These are phyloP conservation scores for Eristalis intricaria DNA, from an alignment of 2,888 invertebrate species.

Conservation along the genomic window DNA sequence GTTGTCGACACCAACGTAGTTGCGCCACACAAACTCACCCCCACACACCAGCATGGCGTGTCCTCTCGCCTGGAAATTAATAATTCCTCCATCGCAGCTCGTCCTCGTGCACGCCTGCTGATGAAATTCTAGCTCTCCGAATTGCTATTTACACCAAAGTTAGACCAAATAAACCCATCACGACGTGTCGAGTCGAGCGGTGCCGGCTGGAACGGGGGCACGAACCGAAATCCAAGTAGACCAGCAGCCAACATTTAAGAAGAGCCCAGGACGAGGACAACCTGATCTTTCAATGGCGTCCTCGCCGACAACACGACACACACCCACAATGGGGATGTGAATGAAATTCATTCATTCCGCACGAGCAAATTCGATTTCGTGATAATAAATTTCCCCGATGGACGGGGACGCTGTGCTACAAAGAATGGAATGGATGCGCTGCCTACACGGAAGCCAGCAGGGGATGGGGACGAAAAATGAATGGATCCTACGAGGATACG, in stretches of 20 bases:
- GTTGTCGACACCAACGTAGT: neutral
- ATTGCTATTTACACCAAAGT: conserved; percentile 52
- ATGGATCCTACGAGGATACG: conserved; percentile 45
- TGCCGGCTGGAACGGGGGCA: neutral
- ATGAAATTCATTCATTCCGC: conserved; percentile 61
- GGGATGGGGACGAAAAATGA: conserved; percentile 8
- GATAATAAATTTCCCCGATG: conserved; percentile 60
- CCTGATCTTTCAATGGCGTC: conserved; percentile 38
- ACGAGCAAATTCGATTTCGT: conserved; percentile 70
- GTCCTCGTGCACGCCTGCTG: conserved; percentile 23
- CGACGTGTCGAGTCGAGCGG: neutral
- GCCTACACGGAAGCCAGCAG: neutral
- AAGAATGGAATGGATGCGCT: conserved; percentile 14
- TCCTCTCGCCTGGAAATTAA: conserved; percentile 61
- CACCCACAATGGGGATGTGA: conserved; percentile 15
- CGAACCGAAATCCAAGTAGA: neutral
- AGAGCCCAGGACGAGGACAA: neutral
- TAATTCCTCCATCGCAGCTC: conserved; percentile 34
- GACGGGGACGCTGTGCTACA: conserved; percentile 1
- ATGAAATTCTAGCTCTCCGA: conserved; percentile 47
- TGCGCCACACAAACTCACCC: neutral
- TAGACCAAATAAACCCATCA: conserved; percentile 63
- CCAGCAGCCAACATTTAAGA: neutral
- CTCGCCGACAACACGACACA: neutral
- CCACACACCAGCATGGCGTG: neutral